These are phyloP conservation scores for Nezara viridula DNA, from an alignment of 2,888 invertebrate genomes.

Conservation along the genomic window DNA sequence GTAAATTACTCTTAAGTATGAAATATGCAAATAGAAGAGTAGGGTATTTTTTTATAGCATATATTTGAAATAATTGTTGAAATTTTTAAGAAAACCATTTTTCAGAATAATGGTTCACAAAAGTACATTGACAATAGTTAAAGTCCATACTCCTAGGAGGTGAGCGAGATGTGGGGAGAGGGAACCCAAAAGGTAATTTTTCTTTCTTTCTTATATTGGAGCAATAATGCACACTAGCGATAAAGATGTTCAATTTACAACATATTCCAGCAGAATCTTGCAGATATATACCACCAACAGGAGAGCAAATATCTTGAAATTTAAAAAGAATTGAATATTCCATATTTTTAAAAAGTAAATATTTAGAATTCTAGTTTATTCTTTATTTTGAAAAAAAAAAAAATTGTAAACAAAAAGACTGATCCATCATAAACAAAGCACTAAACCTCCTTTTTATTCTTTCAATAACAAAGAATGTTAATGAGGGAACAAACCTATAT, in stretches of 20 bases:
- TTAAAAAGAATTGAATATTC: conserved; percentile 48
- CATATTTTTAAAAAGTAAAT: conserved; percentile 6
- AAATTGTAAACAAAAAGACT: background rate
- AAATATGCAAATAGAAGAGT: background rate
- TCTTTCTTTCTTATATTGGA: too few species aligned
- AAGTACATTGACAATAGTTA: too few species aligned
- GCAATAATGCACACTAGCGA: too few species aligned
- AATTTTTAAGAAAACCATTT: background rate
- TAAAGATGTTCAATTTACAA: too few species aligned
- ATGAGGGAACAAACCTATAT: background rate
- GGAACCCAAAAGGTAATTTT: too few species aligned
- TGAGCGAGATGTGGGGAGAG: too few species aligned
- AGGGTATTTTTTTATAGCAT: background rate
- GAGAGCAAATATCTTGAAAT: conserved; percentile 34
- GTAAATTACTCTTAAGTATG: background rate
- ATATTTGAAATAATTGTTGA: background rate
- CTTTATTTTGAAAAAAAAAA: background rate
- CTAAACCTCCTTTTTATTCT: background rate
- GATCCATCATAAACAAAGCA: background rate
- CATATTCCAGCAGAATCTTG: conserved; percentile 23
- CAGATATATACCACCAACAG: conserved; percentile 6
- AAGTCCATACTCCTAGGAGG: too few species aligned
- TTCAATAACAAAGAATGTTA: background rate
- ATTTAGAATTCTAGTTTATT: conserved; percentile 18
- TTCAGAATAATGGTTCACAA: background rate